Conservation (phyloP, 2,113 vertebrate species). For the Bos javanicus region DNA sequence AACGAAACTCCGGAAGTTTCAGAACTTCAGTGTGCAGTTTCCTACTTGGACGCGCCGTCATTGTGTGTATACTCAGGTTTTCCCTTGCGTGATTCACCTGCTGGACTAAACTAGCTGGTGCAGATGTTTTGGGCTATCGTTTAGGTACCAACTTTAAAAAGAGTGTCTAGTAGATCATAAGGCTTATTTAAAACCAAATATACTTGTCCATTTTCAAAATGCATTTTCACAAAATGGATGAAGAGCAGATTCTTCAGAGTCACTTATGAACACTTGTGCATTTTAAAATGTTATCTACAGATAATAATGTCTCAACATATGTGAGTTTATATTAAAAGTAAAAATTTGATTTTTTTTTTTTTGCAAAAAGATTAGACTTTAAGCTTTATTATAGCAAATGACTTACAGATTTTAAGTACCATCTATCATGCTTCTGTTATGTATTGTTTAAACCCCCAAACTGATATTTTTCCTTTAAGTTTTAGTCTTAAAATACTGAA, state of each 20-base stretch:
- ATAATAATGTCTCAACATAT: background rate
- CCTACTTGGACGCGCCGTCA: slow-evolving; percentile 2
- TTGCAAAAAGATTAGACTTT: background rate
- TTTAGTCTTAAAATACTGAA: slow-evolving; percentile 40
- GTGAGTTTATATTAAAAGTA: background rate
- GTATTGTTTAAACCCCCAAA: slow-evolving; percentile 19
- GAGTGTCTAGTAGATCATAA: slow-evolving; percentile 62
- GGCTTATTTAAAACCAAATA: slow-evolving; percentile 65
- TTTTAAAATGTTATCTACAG: background rate
- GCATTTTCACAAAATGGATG: slow-evolving; percentile 50
- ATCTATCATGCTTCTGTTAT: background rate
- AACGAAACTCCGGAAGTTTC: background rate
- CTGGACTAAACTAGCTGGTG: background rate
- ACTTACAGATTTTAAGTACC: background rate
- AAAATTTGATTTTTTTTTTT: background rate
- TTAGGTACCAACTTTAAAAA: slow-evolving; percentile 13
- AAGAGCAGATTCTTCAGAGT: slow-evolving; percentile 42
- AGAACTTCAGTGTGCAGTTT: slow-evolving; percentile 20
- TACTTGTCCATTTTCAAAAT: slow-evolving; percentile 32
- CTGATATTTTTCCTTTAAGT: slow-evolving; percentile 12
- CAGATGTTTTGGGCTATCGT: slow-evolving; percentile 8
- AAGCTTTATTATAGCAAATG: slow-evolving; percentile 1
- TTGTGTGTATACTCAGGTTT: slow-evolving; percentile 52
- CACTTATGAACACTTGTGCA: background rate
- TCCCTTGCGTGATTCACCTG: background rate